Percentiles rank a stretch among this genome's conserved stretches.
Evolutionary conservation across 2,888 invertebrate species (phyloP).

Genomic region (Syrista parreyssii): DNA sequence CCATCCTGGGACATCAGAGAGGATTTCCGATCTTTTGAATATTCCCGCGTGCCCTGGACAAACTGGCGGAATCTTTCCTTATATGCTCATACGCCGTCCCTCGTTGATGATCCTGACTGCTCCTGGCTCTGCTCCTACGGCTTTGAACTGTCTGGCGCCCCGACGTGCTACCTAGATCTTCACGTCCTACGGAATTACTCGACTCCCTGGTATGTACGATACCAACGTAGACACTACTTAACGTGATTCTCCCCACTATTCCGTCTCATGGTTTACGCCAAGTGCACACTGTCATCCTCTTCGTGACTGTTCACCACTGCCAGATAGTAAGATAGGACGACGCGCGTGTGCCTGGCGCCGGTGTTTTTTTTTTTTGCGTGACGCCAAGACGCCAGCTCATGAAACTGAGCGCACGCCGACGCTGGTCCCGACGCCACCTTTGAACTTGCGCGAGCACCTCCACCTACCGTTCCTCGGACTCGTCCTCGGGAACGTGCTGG

Average conservation of each 20-base stretch:
- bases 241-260: neutral
- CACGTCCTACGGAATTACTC: neutral
- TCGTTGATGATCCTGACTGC: neutral
- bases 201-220: neutral
- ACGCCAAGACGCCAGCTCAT: neutral
- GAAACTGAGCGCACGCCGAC: neutral
- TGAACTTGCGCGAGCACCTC: neutral
- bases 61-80: neutral
- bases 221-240: neutral
- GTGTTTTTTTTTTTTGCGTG: neutral
- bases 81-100: neutral
- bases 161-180: neutral
- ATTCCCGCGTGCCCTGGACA: conserved; percentile 21
- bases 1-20: conserved; percentile 50
- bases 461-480: neutral
- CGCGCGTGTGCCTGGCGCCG: conserved; percentile 1
- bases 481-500: neutral
- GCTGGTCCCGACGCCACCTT: neutral
- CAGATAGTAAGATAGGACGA: neutral
- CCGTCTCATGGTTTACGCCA: neutral
- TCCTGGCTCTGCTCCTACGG: neutral
- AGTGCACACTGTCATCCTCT: neutral
- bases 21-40: conserved; percentile 48
- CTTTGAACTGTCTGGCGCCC: neutral
- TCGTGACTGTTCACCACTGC: neutral